phyloP scores from a whole-genome alignment of 2,797 vertebrate species.

The Synanceia verrucosa region DNA sequence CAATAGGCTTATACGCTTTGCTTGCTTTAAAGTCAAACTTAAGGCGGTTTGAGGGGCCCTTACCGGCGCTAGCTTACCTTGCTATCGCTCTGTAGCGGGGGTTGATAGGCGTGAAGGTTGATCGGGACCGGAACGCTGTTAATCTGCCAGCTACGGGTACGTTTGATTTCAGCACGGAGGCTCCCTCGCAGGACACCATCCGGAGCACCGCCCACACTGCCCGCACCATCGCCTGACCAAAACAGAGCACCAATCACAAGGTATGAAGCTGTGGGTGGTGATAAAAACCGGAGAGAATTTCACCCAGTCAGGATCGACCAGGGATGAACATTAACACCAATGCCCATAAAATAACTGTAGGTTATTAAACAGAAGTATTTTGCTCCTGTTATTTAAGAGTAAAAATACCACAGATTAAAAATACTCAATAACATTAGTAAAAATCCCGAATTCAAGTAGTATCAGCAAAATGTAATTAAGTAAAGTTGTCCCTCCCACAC shows the following conservation, averaged over 20 bases:
- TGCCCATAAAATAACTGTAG: not conserved
- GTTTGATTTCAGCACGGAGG: constrained; percentile 46
- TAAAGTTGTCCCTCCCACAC: too few species aligned
- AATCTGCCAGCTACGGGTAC: not conserved
- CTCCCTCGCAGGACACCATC: constrained; percentile 44
- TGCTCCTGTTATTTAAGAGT: too few species aligned
- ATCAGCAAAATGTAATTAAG: too few species aligned
- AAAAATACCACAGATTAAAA: too few species aligned
- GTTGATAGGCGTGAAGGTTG: not conserved
- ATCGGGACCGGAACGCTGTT: not conserved
- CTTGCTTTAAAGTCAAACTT: not conserved
- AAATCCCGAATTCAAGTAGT: too few species aligned
- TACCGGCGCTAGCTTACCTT: constrained; percentile 43
- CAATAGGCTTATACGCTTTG: constrained; percentile 10
- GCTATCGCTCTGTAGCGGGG: not conserved
- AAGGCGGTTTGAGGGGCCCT: too few species aligned
- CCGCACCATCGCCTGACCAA: constrained; percentile 78
- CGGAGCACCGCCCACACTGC: constrained; percentile 76
- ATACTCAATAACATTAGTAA: too few species aligned
- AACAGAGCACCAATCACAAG: constrained; percentile 75
- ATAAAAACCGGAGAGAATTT: constrained; percentile 18
- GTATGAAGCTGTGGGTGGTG: not conserved
- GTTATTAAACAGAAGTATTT: too few species aligned
- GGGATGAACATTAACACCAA: not conserved
- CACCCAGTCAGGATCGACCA: not conserved